Conservation (phyloP, 1,140 invertebrate genomes). For the Aphelinus atriplicis region DNA sequence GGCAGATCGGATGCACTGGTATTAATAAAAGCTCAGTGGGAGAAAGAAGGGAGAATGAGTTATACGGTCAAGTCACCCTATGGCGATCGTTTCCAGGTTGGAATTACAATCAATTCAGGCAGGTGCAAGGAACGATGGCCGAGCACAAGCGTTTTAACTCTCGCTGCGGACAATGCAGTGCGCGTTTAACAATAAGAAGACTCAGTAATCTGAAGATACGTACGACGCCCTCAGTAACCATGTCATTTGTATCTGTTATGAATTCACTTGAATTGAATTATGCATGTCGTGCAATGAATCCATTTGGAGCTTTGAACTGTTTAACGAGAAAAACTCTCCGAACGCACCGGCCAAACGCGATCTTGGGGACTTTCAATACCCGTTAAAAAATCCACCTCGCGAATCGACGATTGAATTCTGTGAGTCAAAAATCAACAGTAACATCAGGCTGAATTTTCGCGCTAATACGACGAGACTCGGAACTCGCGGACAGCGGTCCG, state of each 20-base stretch:
- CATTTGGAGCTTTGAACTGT: too few species aligned
- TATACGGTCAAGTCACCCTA: constrained; percentile 43
- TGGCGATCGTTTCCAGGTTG: constrained; percentile 39
- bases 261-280: constrained; percentile 28
- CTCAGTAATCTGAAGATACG: constrained; percentile 12
- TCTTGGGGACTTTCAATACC: too few species aligned
- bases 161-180: constrained; percentile 25
- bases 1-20: not conserved
- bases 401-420: too few species aligned
- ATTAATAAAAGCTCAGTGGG: constrained; percentile 45
- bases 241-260: constrained; percentile 16
- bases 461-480: too few species aligned
- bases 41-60: constrained; percentile 38
- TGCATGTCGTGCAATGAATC: not conserved
- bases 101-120: constrained; percentile 49
- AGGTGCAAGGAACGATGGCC: constrained; percentile 36
- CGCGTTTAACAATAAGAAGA: constrained; percentile 16
- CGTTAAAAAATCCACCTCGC: too few species aligned
- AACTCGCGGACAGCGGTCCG: too few species aligned
- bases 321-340: too few species aligned
- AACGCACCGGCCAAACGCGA: too few species aligned
- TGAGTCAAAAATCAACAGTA: too few species aligned
- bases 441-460: too few species aligned
- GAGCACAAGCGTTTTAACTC: constrained; percentile 39
- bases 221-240: constrained; percentile 9